A percentile compares a stretch with the other conserved stretches of the same genome.
Evolutionary conservation across 2,888 invertebrate species (phyloP).

Genomic region (Molorchus minor): DNA sequence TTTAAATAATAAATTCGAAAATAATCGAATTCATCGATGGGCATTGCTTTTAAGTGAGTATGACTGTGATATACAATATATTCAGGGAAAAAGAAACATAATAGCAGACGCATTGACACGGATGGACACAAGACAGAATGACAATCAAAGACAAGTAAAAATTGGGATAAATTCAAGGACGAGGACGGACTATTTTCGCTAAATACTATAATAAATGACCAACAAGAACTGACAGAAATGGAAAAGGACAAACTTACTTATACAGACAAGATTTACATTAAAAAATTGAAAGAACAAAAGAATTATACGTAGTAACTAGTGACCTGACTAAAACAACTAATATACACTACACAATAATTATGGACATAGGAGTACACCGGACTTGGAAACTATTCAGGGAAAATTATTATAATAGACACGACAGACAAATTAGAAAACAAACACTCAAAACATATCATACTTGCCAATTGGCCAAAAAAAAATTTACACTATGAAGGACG

Average conservation of each 20-base stretch:
- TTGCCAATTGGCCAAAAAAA: constrained; percentile 3
- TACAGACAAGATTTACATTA: background rate
- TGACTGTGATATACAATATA: constrained; percentile 15
- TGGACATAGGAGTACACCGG: background rate
- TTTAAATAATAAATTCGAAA: constrained; percentile 20
- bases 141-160: background rate
- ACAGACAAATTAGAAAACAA: background rate
- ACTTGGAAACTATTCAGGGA: constrained; percentile 4
- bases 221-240: constrained; percentile 4
- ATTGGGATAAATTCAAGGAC: constrained; percentile 3
- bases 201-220: background rate
- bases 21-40: constrained; percentile 25
- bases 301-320: background rate
- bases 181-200: background rate
- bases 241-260: background rate
- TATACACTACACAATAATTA: background rate
- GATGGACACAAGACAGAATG: background rate
- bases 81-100: constrained; percentile 18
- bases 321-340: background rate
- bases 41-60: constrained; percentile 9
- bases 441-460: background rate
- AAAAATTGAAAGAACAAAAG: background rate
- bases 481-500: background rate
- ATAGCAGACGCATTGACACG: constrained; percentile 14
- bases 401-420: background rate